phyloP scores from a whole-genome alignment of 2,888 invertebrate species.

The Drosophila fulvimacula region DNA sequence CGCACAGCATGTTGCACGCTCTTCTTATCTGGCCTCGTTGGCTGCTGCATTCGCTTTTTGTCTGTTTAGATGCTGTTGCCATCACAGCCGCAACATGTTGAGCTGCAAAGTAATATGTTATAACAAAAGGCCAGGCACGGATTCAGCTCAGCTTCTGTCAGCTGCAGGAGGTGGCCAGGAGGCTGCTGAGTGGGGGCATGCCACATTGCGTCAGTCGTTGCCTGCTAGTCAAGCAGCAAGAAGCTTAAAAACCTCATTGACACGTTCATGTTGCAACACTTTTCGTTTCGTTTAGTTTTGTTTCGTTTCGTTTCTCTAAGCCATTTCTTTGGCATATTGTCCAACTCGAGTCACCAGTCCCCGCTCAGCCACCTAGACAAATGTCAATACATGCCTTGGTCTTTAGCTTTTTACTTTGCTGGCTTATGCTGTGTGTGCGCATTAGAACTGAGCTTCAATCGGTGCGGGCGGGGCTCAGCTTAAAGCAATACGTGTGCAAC shows the following conservation, averaged over 20 bases:
- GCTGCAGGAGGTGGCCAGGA: background rate
- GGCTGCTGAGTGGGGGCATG: background rate
- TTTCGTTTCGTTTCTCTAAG: conserved; percentile 57
- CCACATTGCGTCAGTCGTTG: conserved; percentile 31
- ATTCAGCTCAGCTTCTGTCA: conserved; percentile 16
- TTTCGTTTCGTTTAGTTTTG: conserved; percentile 58
- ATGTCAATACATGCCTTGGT: conserved; percentile 57
- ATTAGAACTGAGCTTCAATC: conserved; percentile 19
- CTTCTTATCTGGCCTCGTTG: conserved; percentile 45
- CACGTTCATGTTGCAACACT: conserved; percentile 70
- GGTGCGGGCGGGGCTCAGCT: conserved; percentile 1
- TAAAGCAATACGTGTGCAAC: conserved; percentile 42
- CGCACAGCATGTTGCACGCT: conserved; percentile 37
- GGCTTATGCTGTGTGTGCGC: conserved; percentile 32
- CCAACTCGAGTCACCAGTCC: conserved; percentile 2
- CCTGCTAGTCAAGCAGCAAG: conserved; percentile 37
- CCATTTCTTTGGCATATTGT: conserved; percentile 53
- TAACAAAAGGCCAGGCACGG: conserved; percentile 57
- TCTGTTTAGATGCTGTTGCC: conserved; percentile 65
- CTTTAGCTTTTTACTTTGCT: conserved; percentile 47
- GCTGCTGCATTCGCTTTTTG: conserved; percentile 60
- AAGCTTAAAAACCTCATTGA: conserved; percentile 74
- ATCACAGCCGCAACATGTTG: conserved; percentile 63
- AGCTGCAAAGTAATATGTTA: conserved; percentile 62
- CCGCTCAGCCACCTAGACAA: conserved; percentile 23